Base-by-base conservation (phyloP, 2,888 invertebrate genomes). In the Agrochola macilenta region DNA sequence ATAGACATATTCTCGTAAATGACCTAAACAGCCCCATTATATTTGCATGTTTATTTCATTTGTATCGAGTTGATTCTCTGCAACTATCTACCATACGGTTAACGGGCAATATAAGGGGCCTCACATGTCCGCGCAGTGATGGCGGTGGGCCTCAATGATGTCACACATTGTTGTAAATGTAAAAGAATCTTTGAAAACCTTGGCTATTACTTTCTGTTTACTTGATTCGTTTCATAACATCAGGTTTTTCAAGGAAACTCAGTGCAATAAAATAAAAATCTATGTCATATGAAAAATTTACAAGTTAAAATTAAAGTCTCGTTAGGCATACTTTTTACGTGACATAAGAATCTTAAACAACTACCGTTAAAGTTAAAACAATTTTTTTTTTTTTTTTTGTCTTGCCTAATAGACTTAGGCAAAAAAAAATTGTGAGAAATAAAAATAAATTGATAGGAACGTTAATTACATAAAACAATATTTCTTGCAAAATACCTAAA, bases 101-200 rank as follows among this genome's bases (percentile, higher is more conserved):
- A 43, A 26, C n/a, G 5, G 66, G 52, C 46, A 63, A 26, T 63
- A n/a, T 58, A 4, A 26, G 63, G 23, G 75, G 82, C 82, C 85
- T 81, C 85, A 81, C 61, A 76, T 23, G 52, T 26, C 14, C 49
- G 35, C 60, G 54, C 26, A 30, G 57, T 23, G 26, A 35, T 39
- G 49, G n/a, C 69, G 8, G 71, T 75, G 81, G 70, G 85, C 85
- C 76, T 82, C 82, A 69, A 57, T 76, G 70, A 82, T 63, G 71
- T 76, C 81, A 76, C 64, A 84, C 35, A 43, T 52, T 72, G 57
- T 71, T 26, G 49, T 49, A 60, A n/a, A 74, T 43, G 1, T 39
- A 57, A 70, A 58, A 58, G 20, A 75, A 76, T 49, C n/a, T 5
- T 3, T 63, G 20, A 70, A 9, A 60, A 57, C 39, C 14, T 17